Percentiles rank a stretch among this genome's conserved stretches.
phyloP scores from a whole-genome alignment of 1,140 invertebrate species.

The Heliothis subflexa region DNA sequence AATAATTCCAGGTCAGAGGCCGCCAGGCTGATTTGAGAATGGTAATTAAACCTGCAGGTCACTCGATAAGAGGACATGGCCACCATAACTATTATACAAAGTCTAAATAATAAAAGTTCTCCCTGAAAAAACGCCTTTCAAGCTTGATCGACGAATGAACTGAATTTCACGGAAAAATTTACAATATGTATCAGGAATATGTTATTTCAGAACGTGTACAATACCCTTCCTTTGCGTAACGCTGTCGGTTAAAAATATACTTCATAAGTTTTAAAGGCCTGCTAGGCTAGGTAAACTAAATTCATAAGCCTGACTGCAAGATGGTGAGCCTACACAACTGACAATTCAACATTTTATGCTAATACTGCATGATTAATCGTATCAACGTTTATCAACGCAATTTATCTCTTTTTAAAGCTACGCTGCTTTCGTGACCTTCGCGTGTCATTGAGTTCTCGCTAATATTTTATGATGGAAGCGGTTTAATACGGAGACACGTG shows the following conservation, averaged over 20 bases:
- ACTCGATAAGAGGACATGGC: too few relatives aligned
- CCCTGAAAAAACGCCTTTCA: too few relatives aligned
- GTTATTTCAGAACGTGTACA: too few relatives aligned
- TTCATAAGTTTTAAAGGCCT: background rate
- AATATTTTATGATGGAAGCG: constrained; percentile 10
- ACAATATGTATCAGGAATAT: too few relatives aligned
- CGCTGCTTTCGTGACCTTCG: constrained; percentile 29
- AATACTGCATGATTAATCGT: constrained; percentile 27
- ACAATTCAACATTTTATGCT: constrained; percentile 23
- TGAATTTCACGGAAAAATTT: too few relatives aligned
- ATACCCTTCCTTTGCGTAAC: too few relatives aligned
- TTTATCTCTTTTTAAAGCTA: constrained; percentile 16
- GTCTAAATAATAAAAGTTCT: too few relatives aligned
- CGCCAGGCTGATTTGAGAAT: too few relatives aligned
- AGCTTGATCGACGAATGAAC: too few relatives aligned
- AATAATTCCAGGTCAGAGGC: too few relatives aligned
- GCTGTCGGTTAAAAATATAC: background rate
- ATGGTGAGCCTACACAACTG: background rate
- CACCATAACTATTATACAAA: too few relatives aligned
- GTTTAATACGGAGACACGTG: background rate
- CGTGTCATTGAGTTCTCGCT: constrained; percentile 14
- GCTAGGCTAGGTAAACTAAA: background rate
- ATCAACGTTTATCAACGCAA: constrained; percentile 27
- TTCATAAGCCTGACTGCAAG: background rate
- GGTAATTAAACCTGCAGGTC: too few relatives aligned